phyloP scores from a whole-genome alignment of 2,797 vertebrate species.

The Spheniscus humboldti region DNA sequence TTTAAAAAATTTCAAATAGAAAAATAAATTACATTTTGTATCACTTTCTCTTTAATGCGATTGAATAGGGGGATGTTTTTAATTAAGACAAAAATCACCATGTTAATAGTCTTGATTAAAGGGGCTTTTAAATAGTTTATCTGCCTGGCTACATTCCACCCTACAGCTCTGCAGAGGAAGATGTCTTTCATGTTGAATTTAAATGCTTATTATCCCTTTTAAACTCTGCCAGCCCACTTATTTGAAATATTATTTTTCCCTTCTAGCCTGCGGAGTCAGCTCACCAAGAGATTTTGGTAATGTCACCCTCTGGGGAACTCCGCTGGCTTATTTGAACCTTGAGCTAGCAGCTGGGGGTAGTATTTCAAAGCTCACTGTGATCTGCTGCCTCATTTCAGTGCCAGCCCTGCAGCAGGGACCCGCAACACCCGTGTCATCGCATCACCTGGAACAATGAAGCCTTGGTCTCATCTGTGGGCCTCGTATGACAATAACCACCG shows the following conservation, averaged over 20 bases:
- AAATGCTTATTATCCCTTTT: slow-evolving; percentile 47
- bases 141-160: not conserved
- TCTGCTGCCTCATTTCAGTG: not conserved
- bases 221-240: slow-evolving; percentile 33
- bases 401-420: not conserved
- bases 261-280: not conserved
- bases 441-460: not conserved
- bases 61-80: slow-evolving; percentile 12
- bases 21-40: slow-evolving; percentile 3
- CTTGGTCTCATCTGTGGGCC: not conserved
- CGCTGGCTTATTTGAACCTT: not conserved
- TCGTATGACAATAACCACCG: not conserved
- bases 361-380: not conserved
- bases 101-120: slow-evolving; percentile 49
- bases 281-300: slow-evolving; percentile 16
- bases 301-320: not conserved
- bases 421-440: rapidly evolving
- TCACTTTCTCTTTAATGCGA: not conserved
- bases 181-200: slow-evolving; percentile 47
- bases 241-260: slow-evolving; percentile 28
- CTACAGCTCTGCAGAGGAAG: slow-evolving; percentile 5
- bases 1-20: not conserved
- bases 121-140: slow-evolving; percentile 32
- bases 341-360: not conserved
- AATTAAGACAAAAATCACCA: slow-evolving; percentile 40